Conservation (phyloP, 2,888 invertebrate species). For the Seira musarum region DNA sequence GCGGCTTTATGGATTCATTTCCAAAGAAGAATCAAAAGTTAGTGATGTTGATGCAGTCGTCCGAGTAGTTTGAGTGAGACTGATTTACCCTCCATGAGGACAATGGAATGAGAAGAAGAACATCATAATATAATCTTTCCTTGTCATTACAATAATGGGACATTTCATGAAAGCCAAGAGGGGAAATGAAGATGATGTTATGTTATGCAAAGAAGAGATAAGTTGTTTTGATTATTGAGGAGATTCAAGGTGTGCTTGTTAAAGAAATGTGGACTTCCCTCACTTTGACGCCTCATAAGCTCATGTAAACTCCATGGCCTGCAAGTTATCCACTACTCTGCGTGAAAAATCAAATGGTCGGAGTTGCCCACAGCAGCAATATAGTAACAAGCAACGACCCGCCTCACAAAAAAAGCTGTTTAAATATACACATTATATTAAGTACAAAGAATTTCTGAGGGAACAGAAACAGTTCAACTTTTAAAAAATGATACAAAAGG, state of each 20-base stretch:
- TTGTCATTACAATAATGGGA: slow-evolving; percentile 4
- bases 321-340: background rate
- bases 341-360: background rate
- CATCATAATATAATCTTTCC: background rate
- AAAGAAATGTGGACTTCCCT: background rate
- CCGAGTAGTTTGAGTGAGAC: background rate
- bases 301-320: background rate
- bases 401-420: too few species aligned
- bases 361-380: too few species aligned
- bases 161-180: slow-evolving; percentile 18
- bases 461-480: background rate
- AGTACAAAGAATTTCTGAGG: too few species aligned
- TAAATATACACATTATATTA: too few species aligned
- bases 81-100: background rate
- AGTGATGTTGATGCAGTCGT: background rate
- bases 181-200: slow-evolving; percentile 28
- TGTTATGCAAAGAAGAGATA: too few species aligned
- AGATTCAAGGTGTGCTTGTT: slow-evolving; percentile 32
- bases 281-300: background rate
- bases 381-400: too few species aligned
- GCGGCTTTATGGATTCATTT: background rate
- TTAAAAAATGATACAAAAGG: background rate
- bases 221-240: slow-evolving; percentile 26
- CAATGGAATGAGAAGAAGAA: background rate
- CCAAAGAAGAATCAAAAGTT: background rate